Percentiles rank a stretch among this genome's conserved stretches.
Conservation (phyloP, 1,140 invertebrate genomes). For the Drosophila equinoxialis region DNA sequence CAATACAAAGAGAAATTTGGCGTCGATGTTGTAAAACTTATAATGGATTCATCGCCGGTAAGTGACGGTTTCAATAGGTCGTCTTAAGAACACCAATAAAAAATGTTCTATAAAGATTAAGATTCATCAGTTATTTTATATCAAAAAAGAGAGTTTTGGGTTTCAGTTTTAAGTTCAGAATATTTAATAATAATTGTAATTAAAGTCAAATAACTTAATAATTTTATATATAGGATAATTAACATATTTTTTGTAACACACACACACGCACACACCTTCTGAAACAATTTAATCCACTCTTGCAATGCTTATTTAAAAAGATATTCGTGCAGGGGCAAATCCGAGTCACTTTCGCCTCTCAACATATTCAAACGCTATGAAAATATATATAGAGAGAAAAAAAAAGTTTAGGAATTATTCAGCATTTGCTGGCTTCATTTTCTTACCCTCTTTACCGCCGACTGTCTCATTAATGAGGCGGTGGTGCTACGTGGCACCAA, state of each 20-base stretch:
- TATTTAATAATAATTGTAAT: background rate
- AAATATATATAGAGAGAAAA: background rate
- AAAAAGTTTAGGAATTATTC: too few species aligned
- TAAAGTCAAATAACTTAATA: background rate
- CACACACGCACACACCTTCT: background rate
- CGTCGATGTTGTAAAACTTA: constrained; percentile 92
- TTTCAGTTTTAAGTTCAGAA: too few species aligned
- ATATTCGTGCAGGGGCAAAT: constrained; percentile 59
- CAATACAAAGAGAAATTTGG: constrained; percentile 95
- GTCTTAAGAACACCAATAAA: too few species aligned
- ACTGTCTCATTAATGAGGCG: constrained; percentile 64
- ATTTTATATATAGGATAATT: background rate
- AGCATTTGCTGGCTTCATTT: background rate
- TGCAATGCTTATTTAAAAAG: constrained; percentile 51
- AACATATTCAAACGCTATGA: constrained; percentile 51
- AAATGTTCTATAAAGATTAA: too few species aligned
- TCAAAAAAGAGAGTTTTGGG: too few species aligned
- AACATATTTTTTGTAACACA: constrained; percentile 6
- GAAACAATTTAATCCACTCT: constrained; percentile 23
- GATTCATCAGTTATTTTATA: background rate
- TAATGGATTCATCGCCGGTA: constrained; percentile 95
- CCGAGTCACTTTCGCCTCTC: constrained; percentile 51
- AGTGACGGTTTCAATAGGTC: constrained; percentile 59
- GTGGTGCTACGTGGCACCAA: constrained; percentile 61
- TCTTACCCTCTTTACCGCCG: constrained; percentile 70